Base-by-base conservation (phyloP, 2,888 invertebrate genomes). In the Therioaphis trifolii region DNA sequence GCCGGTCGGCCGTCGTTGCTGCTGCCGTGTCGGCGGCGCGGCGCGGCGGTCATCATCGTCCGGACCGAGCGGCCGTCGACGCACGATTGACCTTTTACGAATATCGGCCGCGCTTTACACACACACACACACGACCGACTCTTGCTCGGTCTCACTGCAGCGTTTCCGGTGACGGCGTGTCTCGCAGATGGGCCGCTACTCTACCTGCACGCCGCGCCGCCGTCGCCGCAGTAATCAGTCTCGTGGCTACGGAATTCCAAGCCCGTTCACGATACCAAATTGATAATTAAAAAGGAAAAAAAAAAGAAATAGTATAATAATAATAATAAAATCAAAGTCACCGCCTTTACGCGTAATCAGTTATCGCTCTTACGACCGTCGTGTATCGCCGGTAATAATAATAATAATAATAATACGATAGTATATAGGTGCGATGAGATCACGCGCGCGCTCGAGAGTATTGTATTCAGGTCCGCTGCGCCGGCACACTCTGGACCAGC, bases 11-110 rank as follows among this genome's bases (percentile, higher is more conserved):
- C 15, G n/a, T 66, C 68, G 61, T 21, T 15, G 18, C 27, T 7
- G 15, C 66, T n/a, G 77, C 18, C 69, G 46, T 29, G n/a, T n/a
- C n/a, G n/a, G n/a, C n/a, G n/a, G n/a, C n/a, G n/a, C n/a, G n/a
- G n/a, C 27, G 11, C 27, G n/a, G 11, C 63, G 29, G 61, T 43
- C 75, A 43, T 43, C 75, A 46, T 46, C 69, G 11, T 71, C 46
- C 24, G 9, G 21, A 9, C 21, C 43, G 15, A n/a, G n/a, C n/a
- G n/a, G n/a, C n/a, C n/a, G n/a, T n/a, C n/a, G n/a, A n/a, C n/a
- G n/a, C n/a, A n/a, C 76, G 11, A 63, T 63, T 63, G 76, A 76
- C 76, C 76, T 76, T 76, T 75, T 58, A 76, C 55, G 40, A 72
- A n/a, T n/a, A n/a, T n/a, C n/a, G n/a, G n/a, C n/a, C n/a, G n/a